Base-by-base conservation (phyloP, 2,797 vertebrate species). In the Paramormyrops hopkinsi region DNA sequence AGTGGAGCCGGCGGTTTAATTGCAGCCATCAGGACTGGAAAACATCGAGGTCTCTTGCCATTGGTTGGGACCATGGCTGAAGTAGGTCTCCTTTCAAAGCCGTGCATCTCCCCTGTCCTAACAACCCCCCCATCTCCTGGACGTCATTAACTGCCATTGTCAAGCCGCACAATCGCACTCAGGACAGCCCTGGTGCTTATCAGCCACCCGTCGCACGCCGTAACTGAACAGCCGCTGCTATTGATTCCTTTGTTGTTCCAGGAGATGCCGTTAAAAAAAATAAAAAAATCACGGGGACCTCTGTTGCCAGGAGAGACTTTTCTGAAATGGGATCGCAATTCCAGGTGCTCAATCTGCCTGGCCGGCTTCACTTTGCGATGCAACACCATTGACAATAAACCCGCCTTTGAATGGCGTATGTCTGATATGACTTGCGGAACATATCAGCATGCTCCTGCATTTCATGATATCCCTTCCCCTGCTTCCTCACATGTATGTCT, bases 121-220 rank as follows among this genome's bases (percentile, higher is more conserved):
- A 37, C 69, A 4, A 90, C 89, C 90, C 92, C 25, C 11, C 48
- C 83, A 29, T 53, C 88, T 94, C 93, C 88, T 90, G 89, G 90
- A 93, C 93, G 93, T 93, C 94, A 95, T 95, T 95, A 96, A 94
- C 93, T 93, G 93, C 93, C 92, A 93, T 94, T 96, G 93, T 95
- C 92, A 94, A 76, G 92, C 84, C 17, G 91, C 91, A 93, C 93
- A 95, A 94, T 95, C 94, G 95, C 94, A 94, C 93, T 92, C 89
- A 87, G 88, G 79, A 92, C 92, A 92, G 90, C 90, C 90, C 88
- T 65, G 91, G 92, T 93, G 93, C 93, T 95, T 95, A 94, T 94
- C 93, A 93, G 85, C 88, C 91, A 93, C 91, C 91, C 89, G 90
- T 91, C 88, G 56, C 89, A 86, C 46, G 89, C 88, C 37, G 73